Base-by-base conservation (phyloP, 1,140 invertebrate genomes). In the Drosophila azteca region DNA sequence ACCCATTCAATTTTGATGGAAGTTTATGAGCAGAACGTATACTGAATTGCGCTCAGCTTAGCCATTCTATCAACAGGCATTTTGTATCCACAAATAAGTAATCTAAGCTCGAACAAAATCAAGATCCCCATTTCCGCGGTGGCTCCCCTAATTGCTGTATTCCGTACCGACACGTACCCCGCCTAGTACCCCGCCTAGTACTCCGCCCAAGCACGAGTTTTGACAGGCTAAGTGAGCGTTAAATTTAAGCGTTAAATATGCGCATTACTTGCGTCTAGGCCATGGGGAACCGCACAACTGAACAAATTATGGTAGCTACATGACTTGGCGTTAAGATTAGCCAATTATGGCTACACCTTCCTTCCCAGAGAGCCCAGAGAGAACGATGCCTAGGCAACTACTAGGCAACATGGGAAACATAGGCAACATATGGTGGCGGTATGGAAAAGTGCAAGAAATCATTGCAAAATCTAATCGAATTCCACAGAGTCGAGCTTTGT, bases 261-360 rank as follows among this genome's bases (percentile, higher is more conserved):
- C 45, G 26, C 55, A 68, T 78, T 65, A 35, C 41, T 35, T 7
- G 29, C 7, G 29, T 15, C 7, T 49, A 57, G 46, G 39, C 24
- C 46, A 17, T 26, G 43, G 41, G 43, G 41, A 63, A 43, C 26
- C 44, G 35, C 65, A 35, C 35, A 64, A 51, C 17, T 20, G 17
- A 20, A 20, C 50, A 85, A 81, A 78, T 87, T 62, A 87, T 82
- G 66, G 46, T 2, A 17, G 65, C 74, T 75, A 78, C 82, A 85
- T 87, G 82, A 85, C 82, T 87, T 68, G 78, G 65, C 78, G 65
- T 46, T 61, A 78, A 78, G 82, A 85, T 87, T 80, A 48, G 65
- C 62, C 69, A 75, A 75, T 71, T 85, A 75, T 26, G 53, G 6
- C 45, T 13, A 13, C 35, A 39, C 35, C 35, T 39, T 39, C 35